Percentiles rank a stretch among this genome's conserved stretches.
Evolutionary conservation across 2,113 vertebrate species (phyloP).

Genomic region (Callospermophilus lateralis): DNA sequence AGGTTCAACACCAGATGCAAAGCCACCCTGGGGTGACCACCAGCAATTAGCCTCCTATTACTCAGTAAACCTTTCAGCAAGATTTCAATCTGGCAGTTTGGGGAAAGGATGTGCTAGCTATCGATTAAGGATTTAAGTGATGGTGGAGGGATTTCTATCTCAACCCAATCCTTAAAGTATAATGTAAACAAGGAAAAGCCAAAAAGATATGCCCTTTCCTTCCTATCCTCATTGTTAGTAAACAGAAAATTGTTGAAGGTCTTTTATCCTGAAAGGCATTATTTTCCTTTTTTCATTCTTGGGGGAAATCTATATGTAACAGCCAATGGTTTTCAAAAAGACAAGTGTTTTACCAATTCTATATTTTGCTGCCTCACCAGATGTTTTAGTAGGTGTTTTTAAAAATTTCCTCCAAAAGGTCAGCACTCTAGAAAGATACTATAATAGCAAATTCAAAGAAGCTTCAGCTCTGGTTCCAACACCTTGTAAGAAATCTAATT

Average conservation of each 20-base stretch:
- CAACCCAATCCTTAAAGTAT: conserved; percentile 39
- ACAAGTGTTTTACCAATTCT: neutral
- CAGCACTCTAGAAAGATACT: neutral
- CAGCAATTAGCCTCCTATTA: neutral
- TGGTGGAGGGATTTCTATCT: neutral
- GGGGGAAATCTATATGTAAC: rapidly evolving
- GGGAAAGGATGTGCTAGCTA: neutral
- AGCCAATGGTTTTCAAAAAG: neutral
- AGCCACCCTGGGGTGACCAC: neutral
- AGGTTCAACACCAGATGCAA: conserved; percentile 22
- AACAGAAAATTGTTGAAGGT: neutral
- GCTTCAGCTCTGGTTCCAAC: neutral
- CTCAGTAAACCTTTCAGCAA: conserved; percentile 28
- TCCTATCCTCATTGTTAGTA: conserved; percentile 28
- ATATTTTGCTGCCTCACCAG: neutral
- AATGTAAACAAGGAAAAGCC: conserved; percentile 43
- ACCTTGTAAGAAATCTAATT: neutral
- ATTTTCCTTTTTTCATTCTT: neutral
- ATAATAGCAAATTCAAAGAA: neutral
- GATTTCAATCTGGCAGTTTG: conserved; percentile 33
- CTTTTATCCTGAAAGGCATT: conserved; percentile 26
- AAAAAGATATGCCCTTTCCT: conserved; percentile 32
- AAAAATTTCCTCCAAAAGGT: neutral
- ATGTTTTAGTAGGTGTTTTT: neutral
- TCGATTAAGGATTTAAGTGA: neutral